A percentile compares a stretch with the other conserved stretches of the same genome.
These are phyloP conservation scores for Parochlus steinenii DNA, from an alignment of 2,888 invertebrate species.

Conservation along the genomic window DNA sequence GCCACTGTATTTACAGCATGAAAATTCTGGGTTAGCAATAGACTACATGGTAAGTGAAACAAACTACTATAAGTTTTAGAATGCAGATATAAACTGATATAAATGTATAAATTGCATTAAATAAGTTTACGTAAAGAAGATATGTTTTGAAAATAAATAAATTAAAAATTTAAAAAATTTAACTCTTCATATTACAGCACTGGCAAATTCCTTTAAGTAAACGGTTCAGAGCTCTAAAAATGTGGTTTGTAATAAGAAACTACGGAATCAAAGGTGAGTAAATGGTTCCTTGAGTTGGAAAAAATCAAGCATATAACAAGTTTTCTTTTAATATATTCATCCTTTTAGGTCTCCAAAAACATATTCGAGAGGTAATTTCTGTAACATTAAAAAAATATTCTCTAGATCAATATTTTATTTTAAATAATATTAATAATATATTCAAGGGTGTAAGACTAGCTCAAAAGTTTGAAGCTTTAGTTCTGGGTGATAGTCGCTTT, in stretches of 20 bases:
- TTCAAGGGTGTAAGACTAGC: conserved; percentile 73
- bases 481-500: conserved; percentile 68
- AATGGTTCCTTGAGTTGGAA: conserved; percentile 78
- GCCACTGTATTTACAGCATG: conserved; percentile 91
- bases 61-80: not conserved
- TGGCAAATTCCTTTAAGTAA: conserved; percentile 96
- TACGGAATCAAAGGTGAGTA: conserved; percentile 84
- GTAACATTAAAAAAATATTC: not conserved
- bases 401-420: not conserved
- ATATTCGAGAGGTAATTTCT: conserved; percentile 64
- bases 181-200: conserved; percentile 47
- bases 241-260: conserved; percentile 94
- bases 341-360: conserved; percentile 58
- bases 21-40: conserved; percentile 67
- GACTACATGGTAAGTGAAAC: conserved; percentile 88
- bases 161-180: too few relatives aligned
- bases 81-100: not conserved
- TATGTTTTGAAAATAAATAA: too few relatives aligned
- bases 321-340: not conserved
- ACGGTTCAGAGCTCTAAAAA: conserved; percentile 78
- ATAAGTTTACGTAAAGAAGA: too few relatives aligned
- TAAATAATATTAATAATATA: conserved; percentile 7
- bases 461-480: conserved; percentile 75
- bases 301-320: conserved; percentile 12
- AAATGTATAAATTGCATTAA: too few relatives aligned